phyloP scores from a whole-genome alignment of 2,113 vertebrate species.

The Ptychochromis oligacanthus region DNA sequence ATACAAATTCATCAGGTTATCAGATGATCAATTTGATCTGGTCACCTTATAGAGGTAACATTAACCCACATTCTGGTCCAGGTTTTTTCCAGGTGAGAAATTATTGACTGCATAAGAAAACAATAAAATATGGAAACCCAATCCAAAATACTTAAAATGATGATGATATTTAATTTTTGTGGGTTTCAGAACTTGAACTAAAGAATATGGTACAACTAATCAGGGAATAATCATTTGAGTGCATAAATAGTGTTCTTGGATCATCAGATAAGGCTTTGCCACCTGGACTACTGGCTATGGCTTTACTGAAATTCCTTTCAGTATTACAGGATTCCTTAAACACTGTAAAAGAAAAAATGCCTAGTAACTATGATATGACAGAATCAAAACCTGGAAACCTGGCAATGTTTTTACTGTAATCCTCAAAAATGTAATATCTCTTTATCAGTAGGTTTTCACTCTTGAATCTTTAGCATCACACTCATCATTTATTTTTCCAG shows the following conservation, averaged over 20 bases:
- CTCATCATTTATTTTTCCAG: neutral
- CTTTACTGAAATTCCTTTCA: neutral
- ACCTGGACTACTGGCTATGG: neutral
- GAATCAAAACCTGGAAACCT: neutral
- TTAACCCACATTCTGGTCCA: too few species aligned
- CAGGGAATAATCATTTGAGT: neutral
- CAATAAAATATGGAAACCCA: neutral
- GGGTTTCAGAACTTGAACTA: neutral
- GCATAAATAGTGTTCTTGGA: neutral
- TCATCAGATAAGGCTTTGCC: neutral
- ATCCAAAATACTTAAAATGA: neutral
- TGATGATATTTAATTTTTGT: neutral
- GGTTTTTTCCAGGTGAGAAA: neutral
- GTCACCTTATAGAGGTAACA: neutral
- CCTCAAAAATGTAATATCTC: neutral
- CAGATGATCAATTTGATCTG: neutral
- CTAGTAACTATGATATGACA: neutral
- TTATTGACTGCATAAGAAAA: neutral
- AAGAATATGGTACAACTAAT: neutral
- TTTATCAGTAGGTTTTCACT: neutral
- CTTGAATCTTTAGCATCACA: neutral
- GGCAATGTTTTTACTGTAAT: neutral
- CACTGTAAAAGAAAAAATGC: too few species aligned
- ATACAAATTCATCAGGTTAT: neutral
- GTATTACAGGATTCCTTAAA: neutral